Evolutionary conservation across 92 coral and sea anemone genomes (phyloP).

Genomic region (Parazoanthus atlanticus): DNA sequence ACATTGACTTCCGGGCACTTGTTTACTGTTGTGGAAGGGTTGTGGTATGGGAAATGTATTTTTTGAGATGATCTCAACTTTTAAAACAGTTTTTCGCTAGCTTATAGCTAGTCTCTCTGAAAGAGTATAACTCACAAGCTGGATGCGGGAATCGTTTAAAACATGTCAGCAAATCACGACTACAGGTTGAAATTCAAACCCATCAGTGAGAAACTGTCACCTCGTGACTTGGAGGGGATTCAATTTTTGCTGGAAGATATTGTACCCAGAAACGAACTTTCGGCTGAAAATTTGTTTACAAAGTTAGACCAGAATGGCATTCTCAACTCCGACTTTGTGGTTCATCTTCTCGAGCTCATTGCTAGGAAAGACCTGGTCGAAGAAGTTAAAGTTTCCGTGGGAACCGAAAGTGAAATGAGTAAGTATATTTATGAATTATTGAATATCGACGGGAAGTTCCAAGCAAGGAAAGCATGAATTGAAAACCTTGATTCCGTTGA

Average conservation of each 20-base stretch:
- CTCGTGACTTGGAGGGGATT: slow-evolving; percentile 6
- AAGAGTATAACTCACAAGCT: not conserved
- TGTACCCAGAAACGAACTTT: slow-evolving; percentile 1
- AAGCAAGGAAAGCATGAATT: too few species aligned
- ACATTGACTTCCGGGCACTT: too few species aligned
- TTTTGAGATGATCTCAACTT: too few species aligned
- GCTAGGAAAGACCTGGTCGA: slow-evolving; percentile 1
- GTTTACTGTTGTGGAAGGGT: too few species aligned
- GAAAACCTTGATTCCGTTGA: too few species aligned
- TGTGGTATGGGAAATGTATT: too few species aligned
- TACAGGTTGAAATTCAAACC: not conserved
- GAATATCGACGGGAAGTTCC: too few species aligned
- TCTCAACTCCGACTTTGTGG: not conserved
- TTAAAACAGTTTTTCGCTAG: too few species aligned
- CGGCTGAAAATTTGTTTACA: slow-evolving; percentile 2
- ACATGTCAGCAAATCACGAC: not conserved
- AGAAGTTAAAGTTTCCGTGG: not conserved
- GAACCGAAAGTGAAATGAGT: slow-evolving; percentile 7
- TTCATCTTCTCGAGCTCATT: not conserved
- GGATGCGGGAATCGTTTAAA: not conserved
- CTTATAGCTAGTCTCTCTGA: not conserved
- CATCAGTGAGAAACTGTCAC: not conserved
- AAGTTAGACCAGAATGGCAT: slow-evolving; percentile 24
- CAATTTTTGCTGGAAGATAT: slow-evolving; percentile 18
- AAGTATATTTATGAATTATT: not conserved